These are phyloP conservation scores for Cinara cedri DNA, from an alignment of 2,888 invertebrate genomes.

Conservation along the genomic window DNA sequence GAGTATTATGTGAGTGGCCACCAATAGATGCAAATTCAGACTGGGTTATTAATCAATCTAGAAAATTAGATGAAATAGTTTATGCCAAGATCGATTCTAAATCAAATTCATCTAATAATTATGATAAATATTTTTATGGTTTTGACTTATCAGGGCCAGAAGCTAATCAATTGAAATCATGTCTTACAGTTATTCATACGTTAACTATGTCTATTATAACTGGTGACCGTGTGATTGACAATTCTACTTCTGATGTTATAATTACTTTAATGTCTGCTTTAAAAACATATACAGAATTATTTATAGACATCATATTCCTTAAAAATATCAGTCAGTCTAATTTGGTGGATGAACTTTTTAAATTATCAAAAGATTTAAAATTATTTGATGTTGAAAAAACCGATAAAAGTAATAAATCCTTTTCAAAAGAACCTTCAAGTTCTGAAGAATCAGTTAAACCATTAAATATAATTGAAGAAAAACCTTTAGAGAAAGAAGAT, in stretches of 20 bases:
- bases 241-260: neutral
- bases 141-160: neutral
- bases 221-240: neutral
- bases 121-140: neutral
- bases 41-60: constrained; percentile 22
- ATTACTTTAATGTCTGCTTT: constrained; percentile 13
- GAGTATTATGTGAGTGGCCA: constrained; percentile 24
- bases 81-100: neutral
- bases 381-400: neutral
- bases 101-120: neutral
- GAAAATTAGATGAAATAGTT: constrained; percentile 38
- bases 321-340: neutral
- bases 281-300: constrained; percentile 14
- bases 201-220: constrained; percentile 22
- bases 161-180: neutral
- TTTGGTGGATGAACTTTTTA: constrained; percentile 7
- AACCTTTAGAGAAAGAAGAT: constrained; percentile 2
- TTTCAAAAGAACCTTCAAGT: too few relatives aligned
- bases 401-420: neutral
- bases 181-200: constrained; percentile 1
- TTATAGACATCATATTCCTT: constrained; percentile 14
- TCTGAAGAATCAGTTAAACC: constrained; percentile 12
- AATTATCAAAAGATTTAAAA: neutral
- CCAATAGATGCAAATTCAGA: constrained; percentile 6
- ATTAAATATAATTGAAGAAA: too few relatives aligned